A percentile compares a stretch with the other conserved stretches of the same genome.
Evolutionary conservation across 2,113 vertebrate genomes (phyloP).

Genomic region (Sinocyclocheilus grahami): DNA sequence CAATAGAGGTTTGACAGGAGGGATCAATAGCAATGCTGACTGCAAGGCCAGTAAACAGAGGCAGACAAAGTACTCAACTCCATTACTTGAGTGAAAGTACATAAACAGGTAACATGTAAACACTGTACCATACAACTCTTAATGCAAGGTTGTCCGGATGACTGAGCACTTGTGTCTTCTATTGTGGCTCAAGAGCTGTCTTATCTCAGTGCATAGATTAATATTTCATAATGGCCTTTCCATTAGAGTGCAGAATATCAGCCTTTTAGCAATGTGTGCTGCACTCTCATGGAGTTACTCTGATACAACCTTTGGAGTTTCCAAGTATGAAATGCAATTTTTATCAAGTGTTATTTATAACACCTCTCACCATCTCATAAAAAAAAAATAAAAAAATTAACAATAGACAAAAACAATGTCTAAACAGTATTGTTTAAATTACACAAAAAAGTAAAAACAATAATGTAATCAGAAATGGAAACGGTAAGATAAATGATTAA

Average conservation of each 20-base stretch:
- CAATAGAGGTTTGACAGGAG: conserved; percentile 45
- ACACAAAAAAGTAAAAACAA: background rate
- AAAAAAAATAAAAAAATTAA: background rate
- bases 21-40: conserved; percentile 46
- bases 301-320: conserved; percentile 26
- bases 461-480: background rate
- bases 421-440: background rate
- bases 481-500: background rate
- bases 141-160: background rate
- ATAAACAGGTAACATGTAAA: conserved; percentile 12
- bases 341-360: background rate
- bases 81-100: no score
- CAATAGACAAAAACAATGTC: background rate
- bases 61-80: no score
- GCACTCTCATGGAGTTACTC: background rate
- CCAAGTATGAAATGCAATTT: background rate
- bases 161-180: conserved; percentile 1
- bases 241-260: conserved; percentile 29
- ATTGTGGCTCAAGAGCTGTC: background rate
- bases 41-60: conserved; percentile 19
- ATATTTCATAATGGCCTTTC: conserved; percentile 36
- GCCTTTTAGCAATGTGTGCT: conserved; percentile 8
- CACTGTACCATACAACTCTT: background rate
- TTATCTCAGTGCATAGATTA: conserved; percentile 16
- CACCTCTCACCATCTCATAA: background rate